Conservation (phyloP, 2,888 invertebrate species). For the Heliconius ethilla region DNA sequence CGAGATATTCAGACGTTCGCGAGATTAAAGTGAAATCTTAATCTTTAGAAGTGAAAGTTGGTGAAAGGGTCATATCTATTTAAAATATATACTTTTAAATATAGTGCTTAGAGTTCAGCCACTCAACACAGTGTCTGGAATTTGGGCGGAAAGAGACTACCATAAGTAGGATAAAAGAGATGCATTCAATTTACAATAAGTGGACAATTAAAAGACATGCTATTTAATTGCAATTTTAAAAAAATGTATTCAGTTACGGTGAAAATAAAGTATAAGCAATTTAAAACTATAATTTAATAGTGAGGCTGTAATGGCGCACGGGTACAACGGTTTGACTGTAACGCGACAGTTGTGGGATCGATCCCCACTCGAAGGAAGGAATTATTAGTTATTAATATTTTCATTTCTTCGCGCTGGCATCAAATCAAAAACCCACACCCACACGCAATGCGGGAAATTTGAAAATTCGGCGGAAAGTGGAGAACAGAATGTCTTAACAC, state of each 20-base stretch:
- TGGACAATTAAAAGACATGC: too few species aligned
- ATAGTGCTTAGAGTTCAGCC: not conserved
- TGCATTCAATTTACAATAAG: too few species aligned
- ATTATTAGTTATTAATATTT: not conserved
- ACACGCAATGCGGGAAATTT: too few species aligned
- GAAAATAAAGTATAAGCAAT: too few species aligned
- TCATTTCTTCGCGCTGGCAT: too few species aligned
- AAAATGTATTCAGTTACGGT: too few species aligned
- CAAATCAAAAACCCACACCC: too few species aligned
- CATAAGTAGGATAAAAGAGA: too few species aligned
- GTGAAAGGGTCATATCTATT: conserved; percentile 7
- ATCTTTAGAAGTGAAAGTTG: not conserved
- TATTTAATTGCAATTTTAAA: too few species aligned
- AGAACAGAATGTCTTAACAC: not conserved
- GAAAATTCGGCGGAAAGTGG: not conserved
- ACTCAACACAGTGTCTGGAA: too few species aligned
- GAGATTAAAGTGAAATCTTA: conserved; percentile 15
- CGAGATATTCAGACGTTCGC: conserved; percentile 7
- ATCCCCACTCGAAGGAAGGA: not conserved
- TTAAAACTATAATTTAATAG: too few species aligned
- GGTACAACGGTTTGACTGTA: not conserved
- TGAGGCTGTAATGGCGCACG: not conserved
- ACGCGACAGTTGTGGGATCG: not conserved
- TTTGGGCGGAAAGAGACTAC: too few species aligned
- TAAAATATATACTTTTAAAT: not conserved